Conservation (phyloP, 2,113 vertebrate species). For the Python bivittatus region DNA sequence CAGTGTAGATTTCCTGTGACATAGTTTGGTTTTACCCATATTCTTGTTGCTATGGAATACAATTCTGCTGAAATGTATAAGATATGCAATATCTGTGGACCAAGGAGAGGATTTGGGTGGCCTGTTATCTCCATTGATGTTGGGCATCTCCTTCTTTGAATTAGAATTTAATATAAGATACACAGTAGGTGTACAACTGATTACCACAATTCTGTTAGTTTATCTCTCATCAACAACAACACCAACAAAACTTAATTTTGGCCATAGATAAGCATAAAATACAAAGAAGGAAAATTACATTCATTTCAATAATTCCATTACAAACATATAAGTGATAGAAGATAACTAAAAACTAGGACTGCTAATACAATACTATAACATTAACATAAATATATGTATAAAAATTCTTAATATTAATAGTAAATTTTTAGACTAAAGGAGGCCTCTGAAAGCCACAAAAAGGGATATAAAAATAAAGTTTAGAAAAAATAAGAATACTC, state of each 20-base stretch:
- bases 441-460: not conserved
- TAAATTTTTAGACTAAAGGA: not conserved
- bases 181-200: not conserved
- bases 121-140: not conserved
- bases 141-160: not conserved
- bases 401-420: not conserved
- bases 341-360: not conserved
- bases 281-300: not conserved
- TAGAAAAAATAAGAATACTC: not conserved
- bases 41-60: not conserved
- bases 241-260: not conserved
- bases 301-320: not conserved
- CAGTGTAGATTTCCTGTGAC: not conserved
- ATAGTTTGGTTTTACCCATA: not conserved
- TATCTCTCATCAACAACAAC: not conserved
- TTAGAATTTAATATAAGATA: not conserved
- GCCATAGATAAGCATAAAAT: not conserved
- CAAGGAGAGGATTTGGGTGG: not conserved
- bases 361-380: not conserved
- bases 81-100: not conserved
- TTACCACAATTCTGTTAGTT: not conserved
- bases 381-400: not conserved
- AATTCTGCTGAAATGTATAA: not conserved
- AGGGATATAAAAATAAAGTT: not conserved
- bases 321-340: not conserved